phyloP scores from a whole-genome alignment of 2,888 invertebrate species.

The Tenthredo distinguenda region DNA sequence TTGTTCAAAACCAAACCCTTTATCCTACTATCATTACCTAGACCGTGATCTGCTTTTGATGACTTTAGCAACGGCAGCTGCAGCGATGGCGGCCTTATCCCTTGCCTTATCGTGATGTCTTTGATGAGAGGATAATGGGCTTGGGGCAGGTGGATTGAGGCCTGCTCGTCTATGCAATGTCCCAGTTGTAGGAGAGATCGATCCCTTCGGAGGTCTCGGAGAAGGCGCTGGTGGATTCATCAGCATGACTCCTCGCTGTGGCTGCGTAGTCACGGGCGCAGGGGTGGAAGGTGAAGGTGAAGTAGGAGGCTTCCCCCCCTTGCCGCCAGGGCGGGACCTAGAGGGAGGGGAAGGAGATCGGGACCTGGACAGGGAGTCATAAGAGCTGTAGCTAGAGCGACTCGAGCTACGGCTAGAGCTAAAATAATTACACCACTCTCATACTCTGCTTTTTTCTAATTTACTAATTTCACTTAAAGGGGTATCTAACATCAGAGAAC shows the following conservation, averaged over 20 bases:
- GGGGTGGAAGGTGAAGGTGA: conserved; percentile 71
- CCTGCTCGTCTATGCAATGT: conserved; percentile 75
- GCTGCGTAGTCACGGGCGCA: conserved; percentile 66
- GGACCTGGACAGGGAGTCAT: conserved; percentile 78
- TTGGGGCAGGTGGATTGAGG: conserved; percentile 75
- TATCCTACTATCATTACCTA: conserved; percentile 64
- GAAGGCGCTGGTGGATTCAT: conserved; percentile 89
- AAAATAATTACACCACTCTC: conserved; percentile 65
- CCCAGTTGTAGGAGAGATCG: conserved; percentile 75
- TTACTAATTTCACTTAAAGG: not conserved
- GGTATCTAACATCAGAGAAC: not conserved
- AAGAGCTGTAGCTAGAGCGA: conserved; percentile 79
- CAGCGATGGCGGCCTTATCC: conserved; percentile 73
- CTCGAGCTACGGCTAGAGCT: conserved; percentile 79
- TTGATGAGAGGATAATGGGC: conserved; percentile 67
- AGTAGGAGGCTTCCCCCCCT: conserved; percentile 69
- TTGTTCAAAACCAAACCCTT: not conserved
- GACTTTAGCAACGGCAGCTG: conserved; percentile 75
- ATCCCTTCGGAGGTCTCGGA: conserved; percentile 78
- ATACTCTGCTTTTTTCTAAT: conserved; percentile 30
- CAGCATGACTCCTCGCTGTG: conserved; percentile 83
- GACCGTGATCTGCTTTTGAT: conserved; percentile 76
- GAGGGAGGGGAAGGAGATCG: conserved; percentile 79
- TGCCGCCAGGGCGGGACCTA: conserved; percentile 75
- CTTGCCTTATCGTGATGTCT: conserved; percentile 72